Percentiles rank a stretch among this genome's conserved stretches.
Evolutionary conservation across 1,140 invertebrate species (phyloP).

Genomic region (Cataglyphis hispanica): DNA sequence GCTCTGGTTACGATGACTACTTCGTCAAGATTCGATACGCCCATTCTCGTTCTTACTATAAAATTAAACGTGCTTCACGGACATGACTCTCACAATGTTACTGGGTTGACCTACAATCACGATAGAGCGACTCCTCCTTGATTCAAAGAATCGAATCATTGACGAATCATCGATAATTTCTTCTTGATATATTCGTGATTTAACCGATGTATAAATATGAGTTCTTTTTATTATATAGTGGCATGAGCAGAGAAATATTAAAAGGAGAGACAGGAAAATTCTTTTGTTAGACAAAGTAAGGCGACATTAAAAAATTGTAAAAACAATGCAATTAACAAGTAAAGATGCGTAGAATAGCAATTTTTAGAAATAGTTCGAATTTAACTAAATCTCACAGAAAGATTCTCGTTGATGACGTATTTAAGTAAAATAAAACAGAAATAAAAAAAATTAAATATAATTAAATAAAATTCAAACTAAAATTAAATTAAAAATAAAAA

Average conservation of each 20-base stretch:
- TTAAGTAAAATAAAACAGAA: too few species aligned
- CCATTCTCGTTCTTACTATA: conserved; percentile 55
- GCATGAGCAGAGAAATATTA: neutral
- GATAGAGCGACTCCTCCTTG: conserved; percentile 22
- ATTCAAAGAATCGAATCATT: conserved; percentile 58
- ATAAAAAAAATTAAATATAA: too few species aligned
- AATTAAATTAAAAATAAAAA: too few species aligned
- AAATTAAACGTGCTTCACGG: conserved; percentile 60
- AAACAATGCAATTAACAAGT: neutral
- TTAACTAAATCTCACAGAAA: neutral
- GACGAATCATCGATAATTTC: conserved; percentile 70
- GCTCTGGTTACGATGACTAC: conserved; percentile 65
- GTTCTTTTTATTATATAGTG: neutral
- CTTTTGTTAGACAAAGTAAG: too few species aligned
- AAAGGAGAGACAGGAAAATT: neutral
- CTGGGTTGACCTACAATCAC: conserved; percentile 35
- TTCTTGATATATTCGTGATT: conserved; percentile 29
- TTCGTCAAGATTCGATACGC: conserved; percentile 68
- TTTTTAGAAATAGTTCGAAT: too few species aligned
- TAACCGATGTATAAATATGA: neutral
- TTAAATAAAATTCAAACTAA: too few species aligned
- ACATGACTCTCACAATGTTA: conserved; percentile 42
- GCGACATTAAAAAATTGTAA: neutral
- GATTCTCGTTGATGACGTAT: neutral
- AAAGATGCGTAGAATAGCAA: too few species aligned